These are phyloP conservation scores for Endomychus coccineus DNA, from an alignment of 2,888 invertebrate genomes.

Conservation along the genomic window DNA sequence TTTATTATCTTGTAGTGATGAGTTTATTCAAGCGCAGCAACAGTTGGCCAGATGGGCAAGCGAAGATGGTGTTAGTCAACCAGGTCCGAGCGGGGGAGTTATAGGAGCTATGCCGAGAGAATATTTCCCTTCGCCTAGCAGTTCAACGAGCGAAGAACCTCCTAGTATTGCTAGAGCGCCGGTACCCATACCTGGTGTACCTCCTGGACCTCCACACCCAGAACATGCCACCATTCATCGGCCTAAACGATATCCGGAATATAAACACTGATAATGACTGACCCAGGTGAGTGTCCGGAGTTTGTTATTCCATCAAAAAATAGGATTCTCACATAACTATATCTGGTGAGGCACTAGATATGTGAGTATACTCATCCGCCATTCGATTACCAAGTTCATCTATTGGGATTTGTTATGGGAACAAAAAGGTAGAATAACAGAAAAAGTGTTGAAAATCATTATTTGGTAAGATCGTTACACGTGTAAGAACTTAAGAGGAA, in stretches of 20 bases:
- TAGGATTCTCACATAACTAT: too few relatives aligned
- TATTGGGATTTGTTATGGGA: too few relatives aligned
- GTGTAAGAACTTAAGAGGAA: too few relatives aligned
- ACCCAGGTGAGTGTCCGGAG: slow-evolving; percentile 30
- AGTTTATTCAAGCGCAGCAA: slow-evolving; percentile 96
- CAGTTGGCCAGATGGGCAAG: slow-evolving; percentile 93
- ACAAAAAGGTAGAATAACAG: too few relatives aligned
- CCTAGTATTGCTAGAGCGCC: slow-evolving; percentile 49
- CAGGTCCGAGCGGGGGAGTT: slow-evolving; percentile 34
- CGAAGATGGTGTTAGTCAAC: slow-evolving; percentile 59
- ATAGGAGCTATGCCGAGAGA: slow-evolving; percentile 44
- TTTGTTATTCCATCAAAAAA: not conserved
- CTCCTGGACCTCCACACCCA: slow-evolving; percentile 40
- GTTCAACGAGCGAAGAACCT: slow-evolving; percentile 48
- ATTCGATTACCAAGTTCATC: too few relatives aligned
- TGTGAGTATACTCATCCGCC: too few relatives aligned
- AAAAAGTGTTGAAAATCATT: too few relatives aligned
- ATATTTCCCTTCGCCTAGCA: slow-evolving; percentile 53
- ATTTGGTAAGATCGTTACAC: too few relatives aligned
- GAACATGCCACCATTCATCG: slow-evolving; percentile 50
- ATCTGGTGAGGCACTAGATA: too few relatives aligned
- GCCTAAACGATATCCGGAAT: slow-evolving; percentile 62
- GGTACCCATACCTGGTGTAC: slow-evolving; percentile 41
- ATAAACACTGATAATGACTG: slow-evolving; percentile 63
- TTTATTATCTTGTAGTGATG: slow-evolving; percentile 90